Conservation (phyloP, 2,797 vertebrate species). For the Psittacula echo region DNA sequence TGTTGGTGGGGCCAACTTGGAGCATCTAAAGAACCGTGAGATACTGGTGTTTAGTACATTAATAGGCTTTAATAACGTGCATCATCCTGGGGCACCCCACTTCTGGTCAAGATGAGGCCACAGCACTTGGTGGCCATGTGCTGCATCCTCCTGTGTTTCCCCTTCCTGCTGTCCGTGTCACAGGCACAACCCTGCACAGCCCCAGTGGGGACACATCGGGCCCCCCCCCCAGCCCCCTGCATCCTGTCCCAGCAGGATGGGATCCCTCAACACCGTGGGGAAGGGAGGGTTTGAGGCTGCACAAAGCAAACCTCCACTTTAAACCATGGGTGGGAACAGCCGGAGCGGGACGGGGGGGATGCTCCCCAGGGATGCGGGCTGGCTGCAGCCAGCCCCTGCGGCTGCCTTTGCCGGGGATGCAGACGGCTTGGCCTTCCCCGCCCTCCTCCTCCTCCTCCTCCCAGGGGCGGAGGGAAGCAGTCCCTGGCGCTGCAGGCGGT, state of each 20-base stretch:
- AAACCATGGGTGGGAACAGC: background rate
- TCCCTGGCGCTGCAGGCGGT: constrained; percentile 69
- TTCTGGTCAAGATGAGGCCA: background rate
- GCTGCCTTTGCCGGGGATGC: background rate
- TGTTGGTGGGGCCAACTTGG: fast-evolving
- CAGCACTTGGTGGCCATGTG: fast-evolving
- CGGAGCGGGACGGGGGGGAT: background rate
- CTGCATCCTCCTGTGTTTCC: background rate
- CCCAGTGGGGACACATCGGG: fast-evolving
- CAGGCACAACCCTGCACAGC: background rate
- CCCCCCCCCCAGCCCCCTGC: fast-evolving
- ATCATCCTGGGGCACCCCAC: background rate
- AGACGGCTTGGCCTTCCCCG: constrained; percentile 17
- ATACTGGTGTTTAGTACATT: fast-evolving
- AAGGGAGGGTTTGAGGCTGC: background rate
- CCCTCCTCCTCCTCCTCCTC: background rate
- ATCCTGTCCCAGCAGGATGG: background rate
- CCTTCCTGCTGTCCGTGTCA: fast-evolving
- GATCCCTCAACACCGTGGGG: fast-evolving
- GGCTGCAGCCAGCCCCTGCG: background rate
- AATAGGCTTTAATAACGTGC: background rate
- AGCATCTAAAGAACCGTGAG: fast-evolving
- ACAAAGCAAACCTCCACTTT: fast-evolving
- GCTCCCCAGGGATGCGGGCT: background rate
- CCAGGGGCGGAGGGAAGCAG: constrained; percentile 60